Evolutionary conservation across 1,140 invertebrate species (phyloP).

Genomic region (Ceratina australensis): DNA sequence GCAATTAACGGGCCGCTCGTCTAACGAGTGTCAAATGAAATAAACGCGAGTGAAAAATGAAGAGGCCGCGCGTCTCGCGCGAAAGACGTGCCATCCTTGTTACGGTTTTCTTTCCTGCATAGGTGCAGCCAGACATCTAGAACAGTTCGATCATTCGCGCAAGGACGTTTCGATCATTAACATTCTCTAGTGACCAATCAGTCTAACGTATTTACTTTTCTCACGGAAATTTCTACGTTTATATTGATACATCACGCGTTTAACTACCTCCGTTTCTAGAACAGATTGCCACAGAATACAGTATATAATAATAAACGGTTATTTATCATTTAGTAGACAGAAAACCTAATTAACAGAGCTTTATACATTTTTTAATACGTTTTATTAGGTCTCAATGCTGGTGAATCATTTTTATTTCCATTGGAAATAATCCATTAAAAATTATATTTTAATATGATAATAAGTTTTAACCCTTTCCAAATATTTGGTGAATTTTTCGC

Average conservation of each 20-base stretch:
- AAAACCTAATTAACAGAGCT: too few relatives aligned
- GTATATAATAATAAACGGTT: too few relatives aligned
- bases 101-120: conserved; percentile 71
- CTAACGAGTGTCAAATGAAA: conserved; percentile 18
- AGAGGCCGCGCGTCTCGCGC: conserved; percentile 19
- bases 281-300: background rate
- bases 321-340: too few relatives aligned
- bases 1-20: conserved; percentile 10
- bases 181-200: conserved; percentile 64
- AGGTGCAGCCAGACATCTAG: conserved; percentile 46
- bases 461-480: too few relatives aligned
- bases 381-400: too few relatives aligned
- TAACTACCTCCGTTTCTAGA: background rate
- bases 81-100: conserved; percentile 75
- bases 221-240: conserved; percentile 9
- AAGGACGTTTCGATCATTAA: conserved; percentile 72
- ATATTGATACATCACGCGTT: background rate
- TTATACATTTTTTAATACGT: too few relatives aligned
- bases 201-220: conserved; percentile 29
- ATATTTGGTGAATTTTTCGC: too few relatives aligned
- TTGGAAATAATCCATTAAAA: too few relatives aligned
- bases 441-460: too few relatives aligned
- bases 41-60: conserved; percentile 46
- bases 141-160: conserved; percentile 56
- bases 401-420: too few relatives aligned